Evolutionary conservation across 2,797 vertebrate species (phyloP), one percentile per base, ranked within the genome.

Genomic region (Antrozous pallidus): DNA sequence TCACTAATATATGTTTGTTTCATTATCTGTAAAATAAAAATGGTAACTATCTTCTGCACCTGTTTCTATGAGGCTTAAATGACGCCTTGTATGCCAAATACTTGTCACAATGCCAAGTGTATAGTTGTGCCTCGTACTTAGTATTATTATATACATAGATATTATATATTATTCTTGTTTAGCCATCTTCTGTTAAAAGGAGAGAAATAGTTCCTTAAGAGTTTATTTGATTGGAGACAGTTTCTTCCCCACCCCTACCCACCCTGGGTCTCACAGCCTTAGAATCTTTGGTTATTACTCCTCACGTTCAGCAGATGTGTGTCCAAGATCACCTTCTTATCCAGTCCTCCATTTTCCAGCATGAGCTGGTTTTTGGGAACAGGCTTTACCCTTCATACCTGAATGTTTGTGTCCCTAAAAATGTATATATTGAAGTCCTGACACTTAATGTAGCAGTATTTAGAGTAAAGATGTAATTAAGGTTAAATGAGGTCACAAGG

Each of bases 391-490:
- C 9, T 94, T 95, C n/a, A 56, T 51, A 45, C 70, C 22, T 82
- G 74, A 81, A 81, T 77, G 36, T 71, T 58, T 69, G 67, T 92
- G 38, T 88, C 26, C n/a, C 45, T 45, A 78, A 85, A 40, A 65
- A 74, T 56, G 88, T 22, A 16, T 65, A 28, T 61, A 51, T 73
- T 81, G 54, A 51, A 71, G 3, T 61, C 12, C 31, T 81, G 36
- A 84, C 18, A 31, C 20, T 47, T 77, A 16, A 12, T 85, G 4
- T 71, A 31, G 31, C 42, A 69, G 3, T 93, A 70, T 82, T 95
- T 93, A 81, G 51, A 93, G 69, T 91, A 84, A 88, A 40, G n/a
- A 85, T 61, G 24, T 91, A 86, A 90, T 88, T 80, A 92, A 86
- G 22, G 26, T 92, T 94, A 88, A 88, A 54, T 86, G 74, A 81